A percentile compares a stretch with the other conserved stretches of the same genome.
Conservation (phyloP, 1,140 invertebrate species). For the Drusus annulatus region DNA sequence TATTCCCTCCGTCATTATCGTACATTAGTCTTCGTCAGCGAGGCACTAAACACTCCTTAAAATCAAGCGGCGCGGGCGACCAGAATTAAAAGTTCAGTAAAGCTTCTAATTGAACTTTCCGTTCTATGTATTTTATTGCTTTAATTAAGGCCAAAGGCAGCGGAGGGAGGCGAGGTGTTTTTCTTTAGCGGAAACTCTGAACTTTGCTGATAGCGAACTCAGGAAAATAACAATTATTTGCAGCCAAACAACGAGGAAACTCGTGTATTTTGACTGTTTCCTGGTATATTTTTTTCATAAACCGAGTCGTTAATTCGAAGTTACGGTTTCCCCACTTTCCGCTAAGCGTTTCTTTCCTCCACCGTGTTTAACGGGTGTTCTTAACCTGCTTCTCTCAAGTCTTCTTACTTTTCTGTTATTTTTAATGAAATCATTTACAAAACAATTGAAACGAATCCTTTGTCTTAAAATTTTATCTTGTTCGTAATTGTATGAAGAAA, state of each 20-base stretch:
- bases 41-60: slow-evolving; percentile 26
- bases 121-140: slow-evolving; percentile 52
- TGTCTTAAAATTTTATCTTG: too few relatives aligned
- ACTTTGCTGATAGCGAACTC: slow-evolving; percentile 44
- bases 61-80: background rate
- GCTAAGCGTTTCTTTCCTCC: background rate
- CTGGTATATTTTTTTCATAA: slow-evolving; percentile 45
- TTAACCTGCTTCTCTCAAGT: background rate
- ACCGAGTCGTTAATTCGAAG: background rate
- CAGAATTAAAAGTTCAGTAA: slow-evolving; percentile 22
- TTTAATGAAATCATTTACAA: too few relatives aligned
- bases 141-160: slow-evolving; percentile 52
- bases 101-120: slow-evolving; percentile 52
- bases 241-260: slow-evolving; percentile 46
- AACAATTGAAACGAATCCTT: too few relatives aligned
- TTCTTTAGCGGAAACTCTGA: slow-evolving; percentile 40
- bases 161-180: slow-evolving; percentile 18
- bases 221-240: slow-evolving; percentile 54
- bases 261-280: slow-evolving; percentile 32
- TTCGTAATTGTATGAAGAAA: too few relatives aligned
- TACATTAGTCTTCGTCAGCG: slow-evolving; percentile 12
- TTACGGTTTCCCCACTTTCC: too few relatives aligned
- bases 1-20: background rate
- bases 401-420: too few relatives aligned
- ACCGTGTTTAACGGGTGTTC: background rate